Evolutionary conservation across 2,797 vertebrate genomes (phyloP).

Genomic region (Rhinichthys osculus): DNA sequence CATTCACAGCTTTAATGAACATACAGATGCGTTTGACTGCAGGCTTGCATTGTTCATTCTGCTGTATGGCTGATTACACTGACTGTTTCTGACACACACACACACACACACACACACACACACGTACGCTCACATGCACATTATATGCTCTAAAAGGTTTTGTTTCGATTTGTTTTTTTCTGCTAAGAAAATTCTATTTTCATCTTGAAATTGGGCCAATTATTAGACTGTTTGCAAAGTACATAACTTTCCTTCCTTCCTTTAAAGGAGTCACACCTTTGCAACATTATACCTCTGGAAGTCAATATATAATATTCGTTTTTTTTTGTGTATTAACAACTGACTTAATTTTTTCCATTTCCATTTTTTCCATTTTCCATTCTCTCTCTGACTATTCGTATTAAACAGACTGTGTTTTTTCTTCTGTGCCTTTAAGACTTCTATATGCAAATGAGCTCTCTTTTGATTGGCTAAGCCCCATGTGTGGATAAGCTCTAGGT

Average conservation of each 20-base stretch:
- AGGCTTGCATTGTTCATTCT: constrained; percentile 54
- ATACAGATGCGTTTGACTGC: constrained; percentile 57
- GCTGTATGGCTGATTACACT: constrained; percentile 50
- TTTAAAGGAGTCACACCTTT: constrained; percentile 12
- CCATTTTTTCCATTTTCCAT: neutral
- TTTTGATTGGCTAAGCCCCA: neutral
- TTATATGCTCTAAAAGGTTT: constrained; percentile 42
- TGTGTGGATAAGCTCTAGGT: neutral
- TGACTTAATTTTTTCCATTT: neutral
- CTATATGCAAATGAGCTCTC: neutral
- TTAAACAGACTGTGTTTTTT: neutral
- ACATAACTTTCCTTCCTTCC: neutral
- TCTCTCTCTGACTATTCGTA: neutral
- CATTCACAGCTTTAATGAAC: constrained; percentile 53
- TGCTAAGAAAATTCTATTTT: constrained; percentile 27
- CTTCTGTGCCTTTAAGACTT: neutral
- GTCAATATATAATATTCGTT: neutral
- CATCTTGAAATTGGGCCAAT: constrained; percentile 31
- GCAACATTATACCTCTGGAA: neutral
- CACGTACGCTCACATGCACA: neutral
- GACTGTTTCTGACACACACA: constrained; percentile 25
- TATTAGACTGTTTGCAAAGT: constrained; percentile 22
- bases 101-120: constrained; percentile 31
- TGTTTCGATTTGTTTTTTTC: constrained; percentile 26
- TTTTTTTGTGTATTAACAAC: neutral